phyloP scores from a whole-genome alignment of 2,113 vertebrate genomes.

The Bucco capensis region DNA sequence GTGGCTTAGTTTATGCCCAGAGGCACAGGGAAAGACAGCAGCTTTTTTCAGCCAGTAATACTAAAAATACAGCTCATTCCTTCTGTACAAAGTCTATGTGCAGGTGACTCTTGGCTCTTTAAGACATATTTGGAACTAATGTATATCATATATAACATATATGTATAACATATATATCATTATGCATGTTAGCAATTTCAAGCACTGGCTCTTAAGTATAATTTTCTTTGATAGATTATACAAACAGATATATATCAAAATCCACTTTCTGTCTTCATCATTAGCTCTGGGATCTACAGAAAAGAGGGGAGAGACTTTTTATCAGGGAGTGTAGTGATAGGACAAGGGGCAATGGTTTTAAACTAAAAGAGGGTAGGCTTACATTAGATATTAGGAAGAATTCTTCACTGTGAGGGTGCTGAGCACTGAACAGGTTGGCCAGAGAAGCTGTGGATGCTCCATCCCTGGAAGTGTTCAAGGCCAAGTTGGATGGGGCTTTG shows the following conservation, averaged over 20 bases:
- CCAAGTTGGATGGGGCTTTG: too few species aligned
- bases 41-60: background rate
- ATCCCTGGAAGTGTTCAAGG: too few species aligned
- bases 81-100: background rate
- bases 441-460: too few species aligned
- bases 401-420: too few species aligned
- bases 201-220: background rate
- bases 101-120: background rate
- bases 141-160: too few species aligned
- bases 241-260: background rate
- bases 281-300: background rate
- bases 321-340: too few species aligned
- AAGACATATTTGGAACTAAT: background rate
- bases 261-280: background rate
- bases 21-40: background rate
- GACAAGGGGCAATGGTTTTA: too few species aligned
- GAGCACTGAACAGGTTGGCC: too few species aligned
- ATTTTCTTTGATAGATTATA: background rate
- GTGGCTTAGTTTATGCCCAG: background rate
- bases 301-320: too few species aligned
- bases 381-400: too few species aligned
- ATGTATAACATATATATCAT: background rate
- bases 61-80: background rate
- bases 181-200: background rate
- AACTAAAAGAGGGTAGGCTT: too few species aligned